Evolutionary conservation across 1,140 invertebrate species (phyloP), one percentile per base, ranked within the genome.

Genomic region (Zaprionus vittiger): DNA sequence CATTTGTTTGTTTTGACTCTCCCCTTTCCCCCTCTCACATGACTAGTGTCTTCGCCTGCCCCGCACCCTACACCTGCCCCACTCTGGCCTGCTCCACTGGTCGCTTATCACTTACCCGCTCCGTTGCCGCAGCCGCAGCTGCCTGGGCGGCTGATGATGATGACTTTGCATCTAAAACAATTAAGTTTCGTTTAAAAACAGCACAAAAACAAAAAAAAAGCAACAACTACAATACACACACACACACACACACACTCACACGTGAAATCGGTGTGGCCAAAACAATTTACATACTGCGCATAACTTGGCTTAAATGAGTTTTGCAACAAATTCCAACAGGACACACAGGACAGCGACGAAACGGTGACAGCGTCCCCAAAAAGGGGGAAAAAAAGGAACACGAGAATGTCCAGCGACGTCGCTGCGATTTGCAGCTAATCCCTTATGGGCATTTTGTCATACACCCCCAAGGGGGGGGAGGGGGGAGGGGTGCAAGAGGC

Each of bases 161-260:
- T 90, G 85, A 90, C 85, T 89, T 89, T 90, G 85, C 85, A 90
- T 92, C 91, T 92, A 92, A 92, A 92, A 92, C 91, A 92, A 92
- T 92, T 92, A 92, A 76, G 91, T 89, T 92, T 92, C 75, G 81
- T 82, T 79, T 78, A 84, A 81, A 81, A 84, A 81, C 55, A 67
- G 44, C 65, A 67, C 59, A 63, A 74, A 47, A 64, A 60, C 26
- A 55, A 68, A 63, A 47, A 63, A 64, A 22, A 52, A 17, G 11
- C 31, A 31, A 31, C 28, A 31, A 26, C 26, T 26, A 26, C 20
- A 65, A 28, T 7, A 31, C 34, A 67, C 31, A 66, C 7, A 59
- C 59, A 59, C 56, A 31, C 64, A 34, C 49, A 34, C 34, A 56
- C 28, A 41, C 15, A 59, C 5, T 31, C 47, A 49, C 20, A 38